Percentiles rank a stretch among this genome's conserved stretches.
phyloP scores from a whole-genome alignment of 2,888 invertebrate species.

The Oscheius sp. region DNA sequence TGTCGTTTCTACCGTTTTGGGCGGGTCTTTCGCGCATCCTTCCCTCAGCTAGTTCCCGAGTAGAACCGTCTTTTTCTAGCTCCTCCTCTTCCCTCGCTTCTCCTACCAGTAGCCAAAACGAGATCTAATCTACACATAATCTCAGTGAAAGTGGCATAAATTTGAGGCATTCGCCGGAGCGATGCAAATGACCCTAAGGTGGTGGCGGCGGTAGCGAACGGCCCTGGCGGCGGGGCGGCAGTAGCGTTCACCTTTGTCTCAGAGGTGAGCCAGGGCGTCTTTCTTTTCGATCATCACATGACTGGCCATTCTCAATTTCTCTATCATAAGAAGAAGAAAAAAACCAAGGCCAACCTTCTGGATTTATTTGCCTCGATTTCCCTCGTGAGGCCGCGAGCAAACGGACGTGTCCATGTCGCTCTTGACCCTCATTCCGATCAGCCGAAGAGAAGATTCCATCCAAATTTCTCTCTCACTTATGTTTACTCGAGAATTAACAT shows the following conservation, averaged over 20 bases:
- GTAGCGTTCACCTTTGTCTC: not conserved
- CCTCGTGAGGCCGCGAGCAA: too few relatives aligned
- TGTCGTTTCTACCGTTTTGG: not conserved
- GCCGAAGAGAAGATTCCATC: not conserved
- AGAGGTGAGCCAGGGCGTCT: not conserved
- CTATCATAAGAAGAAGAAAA: too few relatives aligned
- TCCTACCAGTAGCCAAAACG: not conserved
- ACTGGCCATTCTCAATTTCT: not conserved
- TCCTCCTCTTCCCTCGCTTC: not conserved
- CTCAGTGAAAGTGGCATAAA: not conserved
- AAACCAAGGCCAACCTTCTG: too few relatives aligned
- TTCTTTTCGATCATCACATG: not conserved
- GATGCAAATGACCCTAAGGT: too few relatives aligned
- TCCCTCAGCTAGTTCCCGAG: too few relatives aligned
- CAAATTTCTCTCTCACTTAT: not conserved
- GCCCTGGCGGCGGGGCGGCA: conserved; percentile 17
- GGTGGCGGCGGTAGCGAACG: too few relatives aligned
- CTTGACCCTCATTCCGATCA: conserved; percentile 2
- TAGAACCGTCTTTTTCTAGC: too few relatives aligned
- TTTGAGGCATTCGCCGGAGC: too few relatives aligned
- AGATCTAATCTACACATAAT: not conserved
- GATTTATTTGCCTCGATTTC: too few relatives aligned
- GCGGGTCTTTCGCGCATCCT: not conserved
- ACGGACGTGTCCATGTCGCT: conserved; percentile 4
- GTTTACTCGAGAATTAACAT: conserved; percentile 26